Conservation (phyloP, 2,113 vertebrate genomes). For the Oryzias woworae region DNA sequence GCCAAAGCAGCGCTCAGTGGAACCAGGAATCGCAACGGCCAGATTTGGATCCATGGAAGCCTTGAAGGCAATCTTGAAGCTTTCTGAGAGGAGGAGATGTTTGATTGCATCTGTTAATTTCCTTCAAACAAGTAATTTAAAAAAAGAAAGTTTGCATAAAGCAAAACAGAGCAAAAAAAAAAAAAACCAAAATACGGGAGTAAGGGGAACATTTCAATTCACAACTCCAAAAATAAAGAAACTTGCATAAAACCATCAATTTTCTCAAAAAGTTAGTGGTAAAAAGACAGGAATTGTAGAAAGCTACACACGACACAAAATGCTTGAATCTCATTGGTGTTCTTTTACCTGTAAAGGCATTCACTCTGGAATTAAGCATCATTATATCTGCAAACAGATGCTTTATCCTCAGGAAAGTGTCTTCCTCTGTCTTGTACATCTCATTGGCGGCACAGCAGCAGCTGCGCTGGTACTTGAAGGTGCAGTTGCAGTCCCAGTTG, state of each 20-base stretch:
- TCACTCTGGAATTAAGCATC: conserved; percentile 27
- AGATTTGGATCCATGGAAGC: conserved; percentile 38
- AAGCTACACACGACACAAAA: no score
- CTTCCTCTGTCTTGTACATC: conserved; percentile 47
- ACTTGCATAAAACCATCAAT: no score
- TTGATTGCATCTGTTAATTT: not conserved
- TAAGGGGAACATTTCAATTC: no score
- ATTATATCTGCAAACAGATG: conserved; percentile 31
- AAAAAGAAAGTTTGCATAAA: no score
- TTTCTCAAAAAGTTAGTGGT: no score
- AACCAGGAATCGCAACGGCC: not conserved
- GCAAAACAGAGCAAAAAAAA: no score
- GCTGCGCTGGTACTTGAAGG: conserved; percentile 52
- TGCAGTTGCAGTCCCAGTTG: conserved; percentile 69
- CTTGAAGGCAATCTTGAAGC: conserved; percentile 59
- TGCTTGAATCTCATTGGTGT: not conserved
- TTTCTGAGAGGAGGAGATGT: conserved; percentile 38
- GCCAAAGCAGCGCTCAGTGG: conserved; percentile 58
- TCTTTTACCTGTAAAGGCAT: conserved; percentile 51
- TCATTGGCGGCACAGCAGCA: conserved; percentile 73
- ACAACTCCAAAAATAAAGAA: no score
- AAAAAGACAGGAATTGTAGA: no score
- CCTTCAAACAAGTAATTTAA: no score
- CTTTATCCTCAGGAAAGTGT: conserved; percentile 24
- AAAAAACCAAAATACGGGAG: no score